Percentiles rank a stretch among this genome's conserved stretches.
Evolutionary conservation across 2,113 vertebrate genomes (phyloP).

Genomic region (Catharus fuscescens): DNA sequence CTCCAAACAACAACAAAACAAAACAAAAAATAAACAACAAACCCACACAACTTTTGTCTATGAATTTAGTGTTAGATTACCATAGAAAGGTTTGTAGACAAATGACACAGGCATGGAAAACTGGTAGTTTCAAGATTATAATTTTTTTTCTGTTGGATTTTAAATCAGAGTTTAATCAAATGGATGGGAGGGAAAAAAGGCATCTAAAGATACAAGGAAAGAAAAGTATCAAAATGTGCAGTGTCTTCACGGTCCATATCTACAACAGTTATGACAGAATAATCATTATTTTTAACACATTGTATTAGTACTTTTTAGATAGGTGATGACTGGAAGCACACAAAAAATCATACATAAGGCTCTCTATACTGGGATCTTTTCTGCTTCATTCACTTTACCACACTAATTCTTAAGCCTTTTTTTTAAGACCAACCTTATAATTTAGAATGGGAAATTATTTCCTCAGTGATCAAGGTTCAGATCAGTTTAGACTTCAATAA

Average conservation of each 20-base stretch:
- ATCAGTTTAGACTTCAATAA: neutral
- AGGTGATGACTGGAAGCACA: neutral
- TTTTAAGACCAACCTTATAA: neutral
- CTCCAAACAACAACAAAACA: neutral
- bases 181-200: accelerated
- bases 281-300: neutral
- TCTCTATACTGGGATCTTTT: neutral
- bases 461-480: neutral
- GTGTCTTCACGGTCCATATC: neutral
- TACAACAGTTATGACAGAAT: neutral
- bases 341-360: neutral
- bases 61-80: neutral
- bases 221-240: neutral
- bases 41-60: neutral
- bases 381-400: neutral
- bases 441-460: neutral
- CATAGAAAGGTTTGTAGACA: neutral
- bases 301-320: neutral
- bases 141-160: neutral
- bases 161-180: neutral
- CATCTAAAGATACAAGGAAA: neutral
- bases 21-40: neutral
- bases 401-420: neutral
- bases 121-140: neutral
- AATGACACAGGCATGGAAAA: neutral